Evolutionary conservation across 2,113 vertebrate genomes (phyloP).

Genomic region (Hipposideros armiger): DNA sequence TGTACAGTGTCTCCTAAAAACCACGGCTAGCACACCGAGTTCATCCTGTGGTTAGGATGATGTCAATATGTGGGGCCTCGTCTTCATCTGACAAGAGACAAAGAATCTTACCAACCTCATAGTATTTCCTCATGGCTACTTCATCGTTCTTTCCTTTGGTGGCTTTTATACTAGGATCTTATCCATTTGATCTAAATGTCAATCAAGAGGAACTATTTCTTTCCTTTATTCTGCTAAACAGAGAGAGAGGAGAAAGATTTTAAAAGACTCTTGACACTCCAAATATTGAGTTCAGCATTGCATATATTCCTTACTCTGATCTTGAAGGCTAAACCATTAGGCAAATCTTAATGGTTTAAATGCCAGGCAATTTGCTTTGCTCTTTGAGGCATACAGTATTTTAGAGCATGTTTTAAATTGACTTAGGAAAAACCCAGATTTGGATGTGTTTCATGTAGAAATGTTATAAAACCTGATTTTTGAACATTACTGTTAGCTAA

Average conservation of each 20-base stretch:
- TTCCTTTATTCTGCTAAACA: not conserved
- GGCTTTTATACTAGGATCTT: not conserved
- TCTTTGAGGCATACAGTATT: slow-evolving; percentile 12
- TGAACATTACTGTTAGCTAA: not conserved
- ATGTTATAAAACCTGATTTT: not conserved
- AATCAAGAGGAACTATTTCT: not conserved
- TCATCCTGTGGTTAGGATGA: not conserved
- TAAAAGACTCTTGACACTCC: not conserved
- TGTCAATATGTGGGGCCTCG: not conserved
- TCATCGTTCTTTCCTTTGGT: not conserved
- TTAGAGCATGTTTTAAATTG: not conserved
- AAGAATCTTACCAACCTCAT: not conserved
- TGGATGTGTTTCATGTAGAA: not conserved
- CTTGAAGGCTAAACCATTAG: not conserved
- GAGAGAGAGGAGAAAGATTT: not conserved
- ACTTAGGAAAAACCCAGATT: not conserved
- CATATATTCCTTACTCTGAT: not conserved
- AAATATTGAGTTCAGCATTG: not conserved
- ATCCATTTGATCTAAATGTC: not conserved
- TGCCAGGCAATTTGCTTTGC: not conserved
- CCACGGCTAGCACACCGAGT: not conserved
- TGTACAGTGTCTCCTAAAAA: not conserved
- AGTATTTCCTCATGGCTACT: not conserved
- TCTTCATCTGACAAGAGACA: not conserved
- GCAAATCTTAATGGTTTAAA: not conserved